Evolutionary conservation across 1,140 invertebrate species (phyloP), one percentile per base, ranked within the genome.

Genomic region (Drosophila littoralis): DNA sequence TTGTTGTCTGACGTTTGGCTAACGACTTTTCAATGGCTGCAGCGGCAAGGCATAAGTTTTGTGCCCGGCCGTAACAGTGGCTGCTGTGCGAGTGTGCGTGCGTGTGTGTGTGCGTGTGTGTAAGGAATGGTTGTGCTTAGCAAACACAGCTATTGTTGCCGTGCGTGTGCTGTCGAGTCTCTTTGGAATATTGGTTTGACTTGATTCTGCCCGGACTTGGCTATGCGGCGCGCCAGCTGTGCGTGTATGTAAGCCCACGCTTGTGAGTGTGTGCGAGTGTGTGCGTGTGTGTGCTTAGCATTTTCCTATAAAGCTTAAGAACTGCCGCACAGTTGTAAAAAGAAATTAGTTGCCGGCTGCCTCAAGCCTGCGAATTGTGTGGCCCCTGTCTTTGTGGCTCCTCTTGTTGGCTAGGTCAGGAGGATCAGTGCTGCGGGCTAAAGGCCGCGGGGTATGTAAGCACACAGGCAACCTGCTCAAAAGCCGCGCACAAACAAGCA

Each of bases 1-100:
- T 81, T 81, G 79, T 82, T 81, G 74, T 82, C 75, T 82, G 71
- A 81, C 83, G 77, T 88, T 88, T 86, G 83, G 76, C 83, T 88
- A 88, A 88, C 84, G 83, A 88, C 83, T 88, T 88, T 88, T 88
- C 83, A 88, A 88, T 88, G 84, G 84, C 73, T 88, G 63, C 33
- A 42, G 75, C 70, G 59, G 38, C 52, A 51, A 54, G 79, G 72
- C 83, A 88, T 82, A 88, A 88, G 84, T 88, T 88, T 88, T 74
- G 52, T 72, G 84, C 70, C 74, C 52, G 45, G 7, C n/a, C 33
- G 6, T 28, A 15, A 45, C 22, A 28, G 17, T 58, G 10, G 12
- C n/a, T 43, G 22, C 22, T 35, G 35, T 58, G 38, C n/a, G 50
- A 46, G 22, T 36, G 52, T 61, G 57, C 43, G 59, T 40, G 61